Conservation (phyloP, 2,797 vertebrate genomes). For the Enteromius viviparus region DNA sequence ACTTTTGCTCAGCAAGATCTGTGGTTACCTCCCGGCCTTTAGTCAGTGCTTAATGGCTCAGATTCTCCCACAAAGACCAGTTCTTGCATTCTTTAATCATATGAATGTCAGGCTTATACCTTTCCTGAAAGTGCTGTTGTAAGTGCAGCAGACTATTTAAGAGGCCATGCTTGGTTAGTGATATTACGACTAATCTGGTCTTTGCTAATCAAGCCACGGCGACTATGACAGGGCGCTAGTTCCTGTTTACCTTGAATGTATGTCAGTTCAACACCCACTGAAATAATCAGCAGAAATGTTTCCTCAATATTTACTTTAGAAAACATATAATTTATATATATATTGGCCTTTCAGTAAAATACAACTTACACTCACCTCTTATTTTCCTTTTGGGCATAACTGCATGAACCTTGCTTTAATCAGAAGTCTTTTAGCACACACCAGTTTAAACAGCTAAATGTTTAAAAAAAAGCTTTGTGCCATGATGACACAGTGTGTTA, state of each 20-base stretch:
- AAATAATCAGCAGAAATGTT: no score
- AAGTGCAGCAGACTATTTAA: constrained; percentile 18
- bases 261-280: no score
- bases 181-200: constrained; percentile 64
- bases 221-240: no score
- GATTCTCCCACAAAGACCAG: constrained; percentile 56
- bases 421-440: not conserved
- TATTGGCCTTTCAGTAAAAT: no score
- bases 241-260: no score
- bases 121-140: constrained; percentile 4
- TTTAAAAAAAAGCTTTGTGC: not conserved
- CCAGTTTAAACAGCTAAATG: not conserved
- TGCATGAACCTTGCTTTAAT: not conserved
- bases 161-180: constrained; percentile 15
- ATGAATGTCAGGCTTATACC: not conserved
- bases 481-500: not conserved
- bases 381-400: not conserved
- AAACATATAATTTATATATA: no score
- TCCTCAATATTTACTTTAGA: no score
- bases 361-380: no score
- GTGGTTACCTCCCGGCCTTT: constrained; percentile 50
- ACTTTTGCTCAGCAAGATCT: constrained; percentile 61
- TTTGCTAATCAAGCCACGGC: constrained; percentile 52
- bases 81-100: constrained; percentile 7
- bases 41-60: constrained; percentile 36